phyloP scores from a whole-genome alignment of 2,113 vertebrate species.

The Montifringilla adamsi region DNA sequence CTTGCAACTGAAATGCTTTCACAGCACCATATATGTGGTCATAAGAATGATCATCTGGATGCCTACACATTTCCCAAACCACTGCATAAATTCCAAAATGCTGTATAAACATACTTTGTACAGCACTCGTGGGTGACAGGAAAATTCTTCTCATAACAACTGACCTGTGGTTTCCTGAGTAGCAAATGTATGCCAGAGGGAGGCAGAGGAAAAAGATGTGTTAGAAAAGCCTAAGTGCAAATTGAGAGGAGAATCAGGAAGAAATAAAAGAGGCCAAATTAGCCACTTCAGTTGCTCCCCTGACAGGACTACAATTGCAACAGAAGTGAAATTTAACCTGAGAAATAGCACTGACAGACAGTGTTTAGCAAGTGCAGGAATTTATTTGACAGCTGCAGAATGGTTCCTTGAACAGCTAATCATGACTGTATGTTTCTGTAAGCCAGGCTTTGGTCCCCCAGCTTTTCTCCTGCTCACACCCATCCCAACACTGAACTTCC shows the following conservation, averaged over 20 bases:
- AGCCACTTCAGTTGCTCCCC: not conserved
- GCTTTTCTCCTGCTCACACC: not conserved
- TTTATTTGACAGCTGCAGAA: not conserved
- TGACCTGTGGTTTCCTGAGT: not conserved
- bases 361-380: not conserved
- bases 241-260: not conserved
- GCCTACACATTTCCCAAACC: not conserved
- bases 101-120: not conserved
- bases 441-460: not conserved
- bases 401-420: not conserved
- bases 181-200: not conserved
- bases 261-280: not conserved
- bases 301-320: not conserved
- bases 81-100: not conserved
- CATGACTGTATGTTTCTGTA: fast-evolving
- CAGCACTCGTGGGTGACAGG: not conserved
- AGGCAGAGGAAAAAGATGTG: not conserved
- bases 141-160: not conserved
- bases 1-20: not conserved
- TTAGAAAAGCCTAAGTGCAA: not conserved
- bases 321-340: not conserved
- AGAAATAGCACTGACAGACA: not conserved
- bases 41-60: not conserved
- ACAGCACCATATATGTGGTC: fast-evolving
- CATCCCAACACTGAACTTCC: not conserved